phyloP scores from a whole-genome alignment of 2,113 vertebrate species.

The Plecotus auritus region DNA sequence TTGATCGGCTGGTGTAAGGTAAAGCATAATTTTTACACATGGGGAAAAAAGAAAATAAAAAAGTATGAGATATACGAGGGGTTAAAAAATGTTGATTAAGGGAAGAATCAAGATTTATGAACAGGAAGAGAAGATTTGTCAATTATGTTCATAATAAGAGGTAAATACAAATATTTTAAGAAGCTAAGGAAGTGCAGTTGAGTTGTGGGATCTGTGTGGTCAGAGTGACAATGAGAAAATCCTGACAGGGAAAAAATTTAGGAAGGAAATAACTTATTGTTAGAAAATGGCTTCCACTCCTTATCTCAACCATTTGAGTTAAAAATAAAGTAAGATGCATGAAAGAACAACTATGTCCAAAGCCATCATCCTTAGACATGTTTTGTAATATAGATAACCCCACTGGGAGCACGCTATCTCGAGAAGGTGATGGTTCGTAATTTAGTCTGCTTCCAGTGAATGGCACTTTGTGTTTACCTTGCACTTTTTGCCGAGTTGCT shows the following conservation, averaged over 20 bases:
- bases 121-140: not conserved
- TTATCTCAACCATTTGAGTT: not conserved
- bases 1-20: not conserved
- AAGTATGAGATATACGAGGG: not conserved
- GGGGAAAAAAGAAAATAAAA: not conserved
- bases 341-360: constrained; percentile 10
- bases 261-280: constrained; percentile 34
- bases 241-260: not conserved
- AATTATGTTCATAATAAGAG: not conserved
- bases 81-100: not conserved
- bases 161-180: not conserved
- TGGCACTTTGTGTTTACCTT: not conserved
- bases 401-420: not conserved
- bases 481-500: not conserved
- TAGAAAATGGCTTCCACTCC: constrained; percentile 28
- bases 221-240: not conserved
- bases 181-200: not conserved
- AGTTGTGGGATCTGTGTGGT: not conserved
- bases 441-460: not conserved
- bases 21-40: not conserved
- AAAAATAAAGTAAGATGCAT: not conserved
- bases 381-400: constrained; percentile 27
- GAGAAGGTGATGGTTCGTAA: not conserved
- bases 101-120: not conserved
- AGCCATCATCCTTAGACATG: not conserved